Conservation (phyloP, 2,797 vertebrate species). For the Galago senegalensis region DNA sequence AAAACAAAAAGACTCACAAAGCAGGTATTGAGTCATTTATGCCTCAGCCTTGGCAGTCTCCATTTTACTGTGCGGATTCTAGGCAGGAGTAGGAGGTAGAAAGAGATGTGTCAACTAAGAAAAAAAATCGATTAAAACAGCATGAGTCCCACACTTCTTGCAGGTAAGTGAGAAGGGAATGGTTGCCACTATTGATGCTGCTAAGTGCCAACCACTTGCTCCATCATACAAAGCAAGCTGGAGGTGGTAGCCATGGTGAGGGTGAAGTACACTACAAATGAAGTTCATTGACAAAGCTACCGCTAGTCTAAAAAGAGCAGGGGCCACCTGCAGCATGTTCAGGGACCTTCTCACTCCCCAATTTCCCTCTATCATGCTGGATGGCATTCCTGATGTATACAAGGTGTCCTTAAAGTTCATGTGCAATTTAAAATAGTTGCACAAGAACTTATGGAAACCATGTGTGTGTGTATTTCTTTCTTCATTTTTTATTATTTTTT, state of each 20-base stretch:
- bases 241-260: too few relatives aligned
- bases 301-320: neutral
- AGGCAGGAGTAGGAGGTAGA: neutral
- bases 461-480: too few relatives aligned
- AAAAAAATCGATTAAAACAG: neutral
- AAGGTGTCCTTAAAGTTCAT: too few relatives aligned
- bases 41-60: neutral
- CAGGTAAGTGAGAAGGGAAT: neutral
- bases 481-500: too few relatives aligned
- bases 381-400: neutral
- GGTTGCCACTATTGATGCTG: neutral
- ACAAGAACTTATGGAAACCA: too few relatives aligned
- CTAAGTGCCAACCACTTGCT: neutral
- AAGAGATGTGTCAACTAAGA: neutral
- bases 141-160: neutral
- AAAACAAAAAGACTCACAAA: neutral
- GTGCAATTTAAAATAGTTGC: too few relatives aligned
- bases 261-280: neutral
- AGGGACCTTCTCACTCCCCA: neutral
- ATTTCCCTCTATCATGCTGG: neutral
- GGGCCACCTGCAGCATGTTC: neutral
- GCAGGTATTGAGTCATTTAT: neutral
- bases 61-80: neutral
- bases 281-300: neutral
- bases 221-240: neutral